Conservation (phyloP, 2,888 invertebrate species). For the Microchrysa polita region DNA sequence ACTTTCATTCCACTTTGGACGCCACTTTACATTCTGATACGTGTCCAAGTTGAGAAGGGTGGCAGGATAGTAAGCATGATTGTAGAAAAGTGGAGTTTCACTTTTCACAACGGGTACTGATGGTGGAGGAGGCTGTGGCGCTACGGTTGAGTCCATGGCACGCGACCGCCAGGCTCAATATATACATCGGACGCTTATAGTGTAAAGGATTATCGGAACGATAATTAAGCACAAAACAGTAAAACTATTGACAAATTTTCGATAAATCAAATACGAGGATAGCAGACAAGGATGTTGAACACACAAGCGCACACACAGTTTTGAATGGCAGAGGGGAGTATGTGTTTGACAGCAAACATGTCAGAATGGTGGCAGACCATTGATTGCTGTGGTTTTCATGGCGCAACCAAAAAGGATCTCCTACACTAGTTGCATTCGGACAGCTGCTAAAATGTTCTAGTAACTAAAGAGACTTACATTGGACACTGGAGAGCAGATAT, state of each 20-base stretch:
- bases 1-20: conserved; percentile 64
- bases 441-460: no score
- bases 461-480: conserved; percentile 22
- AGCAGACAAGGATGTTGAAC: conserved; percentile 47
- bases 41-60: conserved; percentile 53
- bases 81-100: conserved; percentile 50
- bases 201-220: not conserved
- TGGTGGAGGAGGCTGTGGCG: conserved; percentile 23
- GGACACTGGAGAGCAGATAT: not conserved
- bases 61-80: conserved; percentile 51
- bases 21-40: conserved; percentile 53
- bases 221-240: no score
- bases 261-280: no score
- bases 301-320: conserved; percentile 54
- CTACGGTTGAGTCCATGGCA: conserved; percentile 26
- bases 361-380: conserved; percentile 15
- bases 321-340: conserved; percentile 44
- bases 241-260: no score
- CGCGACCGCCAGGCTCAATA: not conserved
- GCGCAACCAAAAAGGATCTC: no score
- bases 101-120: conserved; percentile 47
- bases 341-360: conserved; percentile 46
- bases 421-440: not conserved
- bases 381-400: conserved; percentile 10
- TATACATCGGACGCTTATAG: not conserved